Evolutionary conservation across 1,140 invertebrate species (phyloP), one percentile per base, ranked within the genome.

Genomic region (Streblospio benedicti): DNA sequence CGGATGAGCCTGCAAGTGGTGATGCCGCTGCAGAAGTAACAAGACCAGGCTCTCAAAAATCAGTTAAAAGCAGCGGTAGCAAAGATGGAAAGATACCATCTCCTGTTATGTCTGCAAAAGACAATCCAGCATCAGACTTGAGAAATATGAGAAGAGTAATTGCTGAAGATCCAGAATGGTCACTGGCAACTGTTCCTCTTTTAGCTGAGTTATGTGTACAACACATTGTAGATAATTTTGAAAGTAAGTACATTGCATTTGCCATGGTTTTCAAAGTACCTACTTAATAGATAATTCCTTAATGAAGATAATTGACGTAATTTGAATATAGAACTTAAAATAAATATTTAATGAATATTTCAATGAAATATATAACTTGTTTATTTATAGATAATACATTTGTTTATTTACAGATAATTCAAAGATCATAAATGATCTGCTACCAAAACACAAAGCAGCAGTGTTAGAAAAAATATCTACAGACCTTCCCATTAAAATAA

Each of bases 111-210:
- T 67, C 63, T 30, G 67, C 64, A 32, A 70, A 69, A 27, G 72
- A 75, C 47, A 72, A 76, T 47, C 72, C 73, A 30, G 69, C 72
- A 18, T 67, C 67, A 20, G 77, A 79, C 59, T 67, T 68, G 67
- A 61, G 75, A 32, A 77, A 75, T 45, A 76, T 79, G 73, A 62
- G 77, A 27, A 59, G 75, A 57, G 77, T 79, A 41, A 79, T 79
- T 51, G 76, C 77, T 27, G 77, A 79, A 60, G 77, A 79, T 69
- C 71, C 71, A 14, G 74, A 77, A 65, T 79, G 75, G 73, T 76
- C 75, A 12, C 62, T 79, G 27, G 74, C 73, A n/a, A 79, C 74
- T 43, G 75, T 79, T 18, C 76, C 76, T n/a, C 56, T 71, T 1
- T 64, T 79, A 0, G 67, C 62, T 16, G 73, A 79, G 51, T 59